Conservation (phyloP, 2,888 invertebrate species). For the Dicyrtoma fusca region DNA sequence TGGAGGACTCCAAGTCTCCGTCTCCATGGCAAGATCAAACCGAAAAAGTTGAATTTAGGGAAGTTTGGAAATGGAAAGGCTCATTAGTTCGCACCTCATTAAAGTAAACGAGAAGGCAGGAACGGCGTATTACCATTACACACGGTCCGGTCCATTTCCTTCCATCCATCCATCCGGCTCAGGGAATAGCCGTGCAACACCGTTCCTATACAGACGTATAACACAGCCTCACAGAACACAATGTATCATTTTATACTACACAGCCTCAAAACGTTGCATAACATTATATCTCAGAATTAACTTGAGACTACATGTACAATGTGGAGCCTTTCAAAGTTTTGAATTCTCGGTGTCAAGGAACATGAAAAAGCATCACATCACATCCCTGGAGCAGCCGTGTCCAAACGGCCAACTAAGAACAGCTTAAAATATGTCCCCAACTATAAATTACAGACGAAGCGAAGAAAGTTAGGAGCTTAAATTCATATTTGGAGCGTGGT, state of each 20-base stretch:
- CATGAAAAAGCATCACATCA: constrained; percentile 8
- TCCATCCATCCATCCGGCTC: constrained; percentile 31
- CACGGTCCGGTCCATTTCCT: constrained; percentile 35
- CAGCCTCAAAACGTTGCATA: too few species aligned
- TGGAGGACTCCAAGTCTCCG: background rate
- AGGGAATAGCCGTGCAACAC: too few species aligned
- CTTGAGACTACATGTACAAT: too few species aligned
- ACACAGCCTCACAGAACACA: too few species aligned
- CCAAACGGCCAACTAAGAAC: constrained; percentile 17
- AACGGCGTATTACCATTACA: constrained; percentile 32
- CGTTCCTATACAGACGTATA: too few species aligned
- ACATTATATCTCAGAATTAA: too few species aligned
- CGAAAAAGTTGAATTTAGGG: constrained; percentile 1
- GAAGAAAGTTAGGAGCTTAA: background rate
- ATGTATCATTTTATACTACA: too few species aligned
- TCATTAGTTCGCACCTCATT: constrained; percentile 52
- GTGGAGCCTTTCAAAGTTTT: too few species aligned
- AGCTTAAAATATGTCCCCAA: too few species aligned
- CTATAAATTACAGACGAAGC: too few species aligned
- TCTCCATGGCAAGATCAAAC: background rate
- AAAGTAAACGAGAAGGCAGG: constrained; percentile 40
- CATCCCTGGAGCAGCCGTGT: constrained; percentile 16
- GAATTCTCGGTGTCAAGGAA: constrained; percentile 9
- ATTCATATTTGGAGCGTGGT: background rate
- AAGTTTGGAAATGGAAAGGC: constrained; percentile 21